phyloP scores from a whole-genome alignment of 23 tunicate species.

The Styela clava region DNA sequence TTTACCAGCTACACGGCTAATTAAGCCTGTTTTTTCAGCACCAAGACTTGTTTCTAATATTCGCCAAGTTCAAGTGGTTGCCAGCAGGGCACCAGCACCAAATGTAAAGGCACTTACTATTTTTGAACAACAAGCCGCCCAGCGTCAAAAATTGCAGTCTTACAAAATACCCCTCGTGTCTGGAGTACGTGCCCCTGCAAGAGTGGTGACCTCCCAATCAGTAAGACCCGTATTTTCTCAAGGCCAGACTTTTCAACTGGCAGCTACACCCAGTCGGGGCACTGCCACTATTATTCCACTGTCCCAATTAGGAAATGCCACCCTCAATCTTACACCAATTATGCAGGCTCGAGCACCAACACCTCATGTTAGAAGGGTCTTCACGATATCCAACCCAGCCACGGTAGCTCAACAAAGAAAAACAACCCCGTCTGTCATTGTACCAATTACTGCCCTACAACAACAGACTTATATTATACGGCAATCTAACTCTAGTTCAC shows the following conservation, averaged over 20 bases:
- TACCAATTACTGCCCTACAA: not conserved
- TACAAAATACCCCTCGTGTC: slow-evolving; percentile 23
- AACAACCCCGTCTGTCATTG: not conserved
- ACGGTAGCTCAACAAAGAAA: not conserved
- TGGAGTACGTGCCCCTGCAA: not conserved
- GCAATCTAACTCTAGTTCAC: not conserved
- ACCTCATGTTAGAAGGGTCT: not conserved
- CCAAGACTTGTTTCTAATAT: not conserved
- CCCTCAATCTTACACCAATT: not conserved
- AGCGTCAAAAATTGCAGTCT: slow-evolving; percentile 32
- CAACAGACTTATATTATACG: slow-evolving; percentile 12
- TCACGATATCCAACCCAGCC: not conserved
- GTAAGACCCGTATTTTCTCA: not conserved
- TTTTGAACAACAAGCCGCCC: slow-evolving; percentile 28
- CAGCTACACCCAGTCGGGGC: not conserved
- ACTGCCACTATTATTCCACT: not conserved
- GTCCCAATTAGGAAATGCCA: not conserved
- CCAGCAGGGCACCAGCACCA: not conserved
- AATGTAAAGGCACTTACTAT: slow-evolving; percentile 1
- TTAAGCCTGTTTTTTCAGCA: not conserved
- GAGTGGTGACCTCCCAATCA: not conserved
- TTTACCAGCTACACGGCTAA: not conserved
- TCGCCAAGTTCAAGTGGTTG: slow-evolving; percentile 13
- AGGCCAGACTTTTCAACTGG: not conserved
- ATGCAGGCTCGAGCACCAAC: not conserved